A percentile compares a stretch with the other conserved stretches of the same genome.
phyloP scores from a whole-genome alignment of 2,888 invertebrate genomes.

The Podabrus alpinus region DNA sequence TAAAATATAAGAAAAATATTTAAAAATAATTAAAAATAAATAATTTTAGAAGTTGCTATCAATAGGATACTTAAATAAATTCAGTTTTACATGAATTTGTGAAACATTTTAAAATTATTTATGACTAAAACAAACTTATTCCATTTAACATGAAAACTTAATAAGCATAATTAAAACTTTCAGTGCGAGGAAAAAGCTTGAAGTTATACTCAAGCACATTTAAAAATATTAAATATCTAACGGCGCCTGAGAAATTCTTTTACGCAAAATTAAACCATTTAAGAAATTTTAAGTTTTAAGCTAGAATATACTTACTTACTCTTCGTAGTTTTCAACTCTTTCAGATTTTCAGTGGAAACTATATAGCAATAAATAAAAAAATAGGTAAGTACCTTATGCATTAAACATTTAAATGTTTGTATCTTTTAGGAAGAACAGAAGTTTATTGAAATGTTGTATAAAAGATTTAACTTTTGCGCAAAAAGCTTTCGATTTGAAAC shows the following conservation, averaged over 20 bases:
- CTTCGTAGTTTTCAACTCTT: not conserved
- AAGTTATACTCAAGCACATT: constrained; percentile 39
- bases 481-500: constrained; percentile 32
- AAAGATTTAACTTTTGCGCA: constrained; percentile 18
- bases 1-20: not conserved
- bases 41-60: not conserved
- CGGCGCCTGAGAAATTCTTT: constrained; percentile 39
- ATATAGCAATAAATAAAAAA: not conserved
- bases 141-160: constrained; percentile 48
- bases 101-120: constrained; percentile 39
- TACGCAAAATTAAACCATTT: constrained; percentile 39
- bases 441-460: constrained; percentile 17
- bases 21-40: not conserved
- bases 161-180: constrained; percentile 49
- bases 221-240: constrained; percentile 43
- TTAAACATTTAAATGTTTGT: not conserved
- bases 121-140: constrained; percentile 45
- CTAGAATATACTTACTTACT: not conserved
- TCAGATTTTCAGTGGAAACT: not conserved
- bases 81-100: not conserved
- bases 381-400: not conserved
- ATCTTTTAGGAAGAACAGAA: constrained; percentile 3
- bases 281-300: constrained; percentile 20
- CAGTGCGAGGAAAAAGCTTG: constrained; percentile 37
- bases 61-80: not conserved